Evolutionary conservation across 1,140 invertebrate species (phyloP), one percentile per base, ranked within the genome.

Genomic region (Lordiphosa mommai): DNA sequence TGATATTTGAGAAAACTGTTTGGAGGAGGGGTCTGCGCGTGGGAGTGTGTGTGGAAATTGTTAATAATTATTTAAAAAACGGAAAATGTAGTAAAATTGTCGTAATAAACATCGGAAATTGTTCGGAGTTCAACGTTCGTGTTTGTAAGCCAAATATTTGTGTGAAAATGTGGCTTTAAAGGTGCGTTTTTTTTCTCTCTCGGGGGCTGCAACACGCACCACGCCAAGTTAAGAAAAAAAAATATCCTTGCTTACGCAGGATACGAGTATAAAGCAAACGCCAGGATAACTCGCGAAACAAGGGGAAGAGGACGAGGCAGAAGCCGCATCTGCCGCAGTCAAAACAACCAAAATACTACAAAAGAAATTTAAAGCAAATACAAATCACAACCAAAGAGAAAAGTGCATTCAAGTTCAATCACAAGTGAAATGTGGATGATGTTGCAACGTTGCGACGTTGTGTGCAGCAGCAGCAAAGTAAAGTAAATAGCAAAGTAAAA

Each of bases 231-330:
- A 29, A 32, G 16, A 63, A 52, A 13, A 10, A 36, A 41, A 38
- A 40, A 67, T 71, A 84, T 80, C 76, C 76, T 80, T 59, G 76
- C 61, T 66, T 53, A 71, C 71, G 61, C 76, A 80, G 61, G 76
- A 80, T 67, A 66, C 66, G 53, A 52, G 76, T 76, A 43, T 51
- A 51, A 80, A 82, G 76, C 55, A 64, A 48, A 76, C 47, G 72
- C 47, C 61, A 60, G 58, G 55, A 63, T 57, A 71, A 40, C 43
- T 44, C 51, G 57, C 36, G 57, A 59, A 36, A 58, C 46, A 37
- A 34, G 20, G 13, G 16, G 43, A n/a, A 17, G 38, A 12, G 29
- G 43, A 30, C 9, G 23, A 50, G 27, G 37, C 37, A 38, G 49
- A 61, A 44, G 57, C 57, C 57, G 57, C 49, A 59, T 37, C 48